Base-by-base conservation (phyloP, 2,797 vertebrate genomes). In the Hypotaenidia philippensis region DNA sequence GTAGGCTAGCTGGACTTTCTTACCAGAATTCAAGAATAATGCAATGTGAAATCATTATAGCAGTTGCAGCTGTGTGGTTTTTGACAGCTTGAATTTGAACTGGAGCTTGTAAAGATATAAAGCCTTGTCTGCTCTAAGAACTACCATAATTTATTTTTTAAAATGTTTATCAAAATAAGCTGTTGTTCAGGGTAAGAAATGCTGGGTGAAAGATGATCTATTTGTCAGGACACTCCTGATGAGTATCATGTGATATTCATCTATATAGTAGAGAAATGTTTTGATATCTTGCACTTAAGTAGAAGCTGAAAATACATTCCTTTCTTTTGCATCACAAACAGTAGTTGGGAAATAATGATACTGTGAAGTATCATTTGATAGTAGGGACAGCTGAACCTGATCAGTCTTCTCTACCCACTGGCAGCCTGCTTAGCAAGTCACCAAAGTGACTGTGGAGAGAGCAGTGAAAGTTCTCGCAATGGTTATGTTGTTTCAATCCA, bases 181-280 rank as follows among this genome's bases (percentile, higher is more conserved):
- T 92, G 19, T 6, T 61, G 23, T 40, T 85, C 18, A 34, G 68
- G 16, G 7, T 59, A 60, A 49, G 7, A 56, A 70, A 13, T 10
- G 5, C 13, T 56, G 49, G 8, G 21, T 50, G 36, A 79, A 72
- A n/a, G 21, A 14, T 1, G 0, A 7, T 31, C 0, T 44, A 60
- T 68, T 52, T 52, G 7, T 36, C 13, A 64, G 59, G 50, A 32
- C 10, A 9, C 6, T 92, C 34, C 36, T 11, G 6, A 21, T 11
- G 13, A 41, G 10, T 22, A 8, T 32, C 26, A 41, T 6, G 23
- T 36, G n/a, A 18, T 59, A 12, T 27, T 80, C 25, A 27, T 49
- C 40, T 55, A 12, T 13, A 6, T 65, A 21, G 23, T 12, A 59
- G 11, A 56, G 20, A 72, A 82, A 70, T 10, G 11, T 61, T 26